Evolutionary conservation across 64 coral and sea anemone species (phyloP), one percentile per base, ranked within the genome.

Genomic region (Actinia equina): DNA sequence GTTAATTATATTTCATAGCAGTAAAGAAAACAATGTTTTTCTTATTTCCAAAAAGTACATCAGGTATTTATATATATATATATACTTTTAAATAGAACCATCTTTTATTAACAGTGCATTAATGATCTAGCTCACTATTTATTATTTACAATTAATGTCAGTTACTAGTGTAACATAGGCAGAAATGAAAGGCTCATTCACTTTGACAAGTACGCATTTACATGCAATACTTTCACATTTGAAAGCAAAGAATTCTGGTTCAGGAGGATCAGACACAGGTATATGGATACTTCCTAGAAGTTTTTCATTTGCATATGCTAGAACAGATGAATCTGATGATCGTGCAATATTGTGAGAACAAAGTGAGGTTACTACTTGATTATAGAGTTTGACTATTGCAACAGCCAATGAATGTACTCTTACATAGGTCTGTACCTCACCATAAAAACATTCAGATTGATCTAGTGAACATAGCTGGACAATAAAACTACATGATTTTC

Each of bases 71-170:
- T 53, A 6, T 53, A 53, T n/a, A n/a, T 53, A 53, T 6, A 53
- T 53, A 11, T 53, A 53, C 11, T 53, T 53, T 11, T 53, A 53
- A 53, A 53, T 11, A 53, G 52, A 53, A 53, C 52, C 52, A 53
- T n/a, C n/a, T n/a, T n/a, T n/a, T n/a, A n/a, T n/a, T n/a, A n/a
- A n/a, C n/a, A n/a, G n/a, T n/a, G n/a, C n/a, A n/a, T n/a, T n/a
- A n/a, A n/a, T n/a, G n/a, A n/a, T n/a, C 4, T 53, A 11, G 52
- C 52, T 62, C 19, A 62, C 59, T 62, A 62, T 62, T 20, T 62
- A 69, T 30, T 86, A 91, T 86, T 65, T 80, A 91, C 89, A 91
- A 61, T 86, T 86, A 11, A 91, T 41, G 44, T 91, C 53, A 59
- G 52, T 91, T 14, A 91, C 76, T 55, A 84, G n/a, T n/a, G n/a